Base-by-base conservation (phyloP, 1,140 invertebrate genomes). In the Drosophila gunungcola region DNA sequence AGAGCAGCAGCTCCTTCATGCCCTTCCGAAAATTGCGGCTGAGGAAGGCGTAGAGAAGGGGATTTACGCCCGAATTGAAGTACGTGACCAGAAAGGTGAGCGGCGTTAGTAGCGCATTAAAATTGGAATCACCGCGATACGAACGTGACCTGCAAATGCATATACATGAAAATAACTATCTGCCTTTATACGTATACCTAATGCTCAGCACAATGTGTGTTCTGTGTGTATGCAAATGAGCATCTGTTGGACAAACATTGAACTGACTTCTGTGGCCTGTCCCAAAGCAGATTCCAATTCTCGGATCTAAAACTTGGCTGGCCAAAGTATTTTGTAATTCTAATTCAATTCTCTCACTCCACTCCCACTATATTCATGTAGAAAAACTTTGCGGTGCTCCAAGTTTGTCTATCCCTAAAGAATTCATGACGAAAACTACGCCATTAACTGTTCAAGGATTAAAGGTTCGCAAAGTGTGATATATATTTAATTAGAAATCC, bases 31-130 rank as follows among this genome's bases (percentile, higher is more conserved):
- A 96, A 83, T 96, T 96, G 53, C 96, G 95, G 1, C 96, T 97
- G 45, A 97, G 93, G 88, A 97, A 96, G 2, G 96, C 96, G 92
- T 98, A 98, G 4, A 97, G 94, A 43, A 97, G 92, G 1, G 97
- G 97, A 93, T 97, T 97, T 58, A 97, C 94, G 36, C 95, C 97
- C 11, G 96, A 97, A 93, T 97, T 97, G 91, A 96, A 95, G 83
- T 97, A 98, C 39, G 96, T 95, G 70, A 97, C 94, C 43, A 97
- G 94, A 92, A 96, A 97, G 7, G 96, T 97, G n/a, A 96, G 93
- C 1, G 97, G 96, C 3, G 97, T 97, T 48, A 97, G 93, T 1
- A 97, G 93, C 12, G 95, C 94, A 84, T 95, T 96, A 82, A 96
- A 95, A 77, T 95, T 93, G 49, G 94, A 95, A 32, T 94, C 94